Percentiles rank a stretch among this genome's conserved stretches.
Evolutionary conservation across 2,113 vertebrate species (phyloP).

Genomic region (Perca schrenkii): DNA sequence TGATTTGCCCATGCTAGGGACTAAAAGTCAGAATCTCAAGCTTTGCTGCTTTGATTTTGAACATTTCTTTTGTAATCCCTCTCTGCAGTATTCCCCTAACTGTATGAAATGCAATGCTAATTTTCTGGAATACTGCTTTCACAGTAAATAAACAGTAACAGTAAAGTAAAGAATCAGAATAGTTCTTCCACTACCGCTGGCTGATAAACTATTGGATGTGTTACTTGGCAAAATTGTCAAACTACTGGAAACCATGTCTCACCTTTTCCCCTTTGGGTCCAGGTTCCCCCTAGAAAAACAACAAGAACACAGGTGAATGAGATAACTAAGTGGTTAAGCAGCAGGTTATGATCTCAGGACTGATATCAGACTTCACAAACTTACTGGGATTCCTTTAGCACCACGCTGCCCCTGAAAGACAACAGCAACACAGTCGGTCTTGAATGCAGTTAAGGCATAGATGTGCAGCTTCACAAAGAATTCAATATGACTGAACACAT

Average conservation of each 20-base stretch:
- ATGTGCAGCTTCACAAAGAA: not conserved
- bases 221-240: not conserved
- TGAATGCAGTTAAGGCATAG: not conserved
- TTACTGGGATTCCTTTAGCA: slow-evolving; percentile 83
- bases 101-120: not conserved
- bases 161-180: not conserved
- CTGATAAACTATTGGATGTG: not conserved
- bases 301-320: not conserved
- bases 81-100: not conserved
- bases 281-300: slow-evolving; percentile 88
- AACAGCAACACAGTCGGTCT: slow-evolving; percentile 32
- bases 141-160: not conserved
- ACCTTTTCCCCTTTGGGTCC: slow-evolving; percentile 84
- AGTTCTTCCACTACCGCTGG: not conserved
- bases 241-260: slow-evolving; percentile 8
- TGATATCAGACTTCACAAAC: slow-evolving; percentile 35
- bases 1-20: not conserved
- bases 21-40: not conserved
- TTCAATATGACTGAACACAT: not conserved
- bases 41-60: not conserved
- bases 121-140: not conserved
- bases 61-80: not conserved
- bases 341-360: not conserved
- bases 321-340: slow-evolving; percentile 67
- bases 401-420: slow-evolving; percentile 83